Evolutionary conservation across 2,888 invertebrate species (phyloP), one percentile per base, ranked within the genome.

Genomic region (Cynaeus angustus): DNA sequence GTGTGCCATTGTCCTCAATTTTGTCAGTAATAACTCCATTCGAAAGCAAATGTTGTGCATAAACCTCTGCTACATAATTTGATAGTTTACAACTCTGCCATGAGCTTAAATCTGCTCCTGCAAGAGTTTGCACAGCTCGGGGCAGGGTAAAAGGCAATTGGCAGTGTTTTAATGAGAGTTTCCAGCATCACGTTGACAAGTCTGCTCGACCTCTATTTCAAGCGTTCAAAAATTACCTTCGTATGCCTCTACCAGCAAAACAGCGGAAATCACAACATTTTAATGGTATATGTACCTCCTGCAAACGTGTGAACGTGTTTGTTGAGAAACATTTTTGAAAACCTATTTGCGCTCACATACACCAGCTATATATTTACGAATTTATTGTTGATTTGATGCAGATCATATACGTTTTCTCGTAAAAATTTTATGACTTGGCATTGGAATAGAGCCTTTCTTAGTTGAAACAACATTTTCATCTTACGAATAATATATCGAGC

Each of bases 81-180:
- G 21, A 26, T 41, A 56, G 56, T 56, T 43, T 41, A 28, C 41
- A 56, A 41, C 28, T 14, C 26, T 43, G 28, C 56, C 43, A 56
- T 43, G 26, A 21, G 41, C 43, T 28, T 10, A 26, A 56, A 52
- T n/a, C 55, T 52, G 5, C 7, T 16, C 3, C 14, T 48, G 14
- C 50, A 50, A 26, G 30, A 28, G 28, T 30, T 50, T 1, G 5
- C 9, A 50, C 50, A 28, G 43, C 43, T 26, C 10, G 43, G 41
- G 28, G 56, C 41, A 38, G 28, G 56, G 12, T 43, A 41, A 56
- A 56, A 26, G 43, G 56, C 56, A 41, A 43, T 43, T 43, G 56
- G 43, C 56, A 56, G 56, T 43, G 56, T 56, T 56, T 56, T 56
- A 56, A 56, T 56, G 56, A 56, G 56, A 56, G 43, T 55, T 55